These are phyloP conservation scores for Spodoptera picta DNA, from an alignment of 2,888 invertebrate genomes.

Conservation along the genomic window DNA sequence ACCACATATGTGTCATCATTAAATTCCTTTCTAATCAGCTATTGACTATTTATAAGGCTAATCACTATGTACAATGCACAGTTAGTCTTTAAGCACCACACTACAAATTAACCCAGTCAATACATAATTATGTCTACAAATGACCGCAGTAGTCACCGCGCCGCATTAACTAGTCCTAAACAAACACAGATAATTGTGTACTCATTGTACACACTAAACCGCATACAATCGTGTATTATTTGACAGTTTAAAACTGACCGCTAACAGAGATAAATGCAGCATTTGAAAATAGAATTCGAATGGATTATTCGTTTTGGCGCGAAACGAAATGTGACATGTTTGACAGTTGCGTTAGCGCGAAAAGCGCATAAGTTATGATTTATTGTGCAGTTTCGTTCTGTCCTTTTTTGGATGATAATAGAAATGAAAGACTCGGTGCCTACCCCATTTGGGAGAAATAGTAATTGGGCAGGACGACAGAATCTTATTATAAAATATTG, in stretches of 20 bases:
- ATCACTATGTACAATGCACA: slow-evolving; percentile 25
- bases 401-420: no score
- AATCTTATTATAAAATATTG: no score
- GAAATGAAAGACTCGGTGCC: no score
- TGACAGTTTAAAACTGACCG: slow-evolving; percentile 16
- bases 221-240: slow-evolving; percentile 11
- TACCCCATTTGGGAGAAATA: no score
- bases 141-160: slow-evolving; percentile 43
- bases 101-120: slow-evolving; percentile 39
- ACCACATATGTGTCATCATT: no score
- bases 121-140: slow-evolving; percentile 38
- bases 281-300: no score
- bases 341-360: no score
- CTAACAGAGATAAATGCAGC: neutral
- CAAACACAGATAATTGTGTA: slow-evolving; percentile 47
- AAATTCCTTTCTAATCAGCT: neutral
- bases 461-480: no score
- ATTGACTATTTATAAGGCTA: neutral
- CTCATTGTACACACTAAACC: slow-evolving; percentile 13
- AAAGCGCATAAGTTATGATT: no score
- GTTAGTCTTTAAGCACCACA: slow-evolving; percentile 33
- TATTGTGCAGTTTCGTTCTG: no score
- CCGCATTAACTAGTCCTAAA: slow-evolving; percentile 47
- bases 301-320: no score
- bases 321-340: no score